These are phyloP conservation scores for Cuniculus paca DNA, from an alignment of 2,797 vertebrate species.

Conservation along the genomic window DNA sequence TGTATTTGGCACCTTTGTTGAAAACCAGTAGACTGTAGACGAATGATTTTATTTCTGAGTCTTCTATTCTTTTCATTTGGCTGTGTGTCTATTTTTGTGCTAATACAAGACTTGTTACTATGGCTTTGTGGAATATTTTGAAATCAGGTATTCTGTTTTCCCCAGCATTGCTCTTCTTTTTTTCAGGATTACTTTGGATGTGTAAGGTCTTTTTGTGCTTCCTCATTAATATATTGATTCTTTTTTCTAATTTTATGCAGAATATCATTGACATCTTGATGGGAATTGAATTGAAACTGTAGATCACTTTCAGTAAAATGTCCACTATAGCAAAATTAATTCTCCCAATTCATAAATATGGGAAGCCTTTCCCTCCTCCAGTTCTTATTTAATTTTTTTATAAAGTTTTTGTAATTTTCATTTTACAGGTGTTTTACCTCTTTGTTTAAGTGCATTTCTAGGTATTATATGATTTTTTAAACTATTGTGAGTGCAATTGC, in stretches of 20 bases:
- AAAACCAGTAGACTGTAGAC: not conserved
- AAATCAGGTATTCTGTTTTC: not conserved
- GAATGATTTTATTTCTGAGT: not conserved
- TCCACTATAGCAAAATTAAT: not conserved
- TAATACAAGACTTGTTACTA: not conserved
- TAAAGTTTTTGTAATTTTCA: not conserved
- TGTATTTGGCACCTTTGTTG: not conserved
- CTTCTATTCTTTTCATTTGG: not conserved
- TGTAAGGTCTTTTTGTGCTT: not conserved
- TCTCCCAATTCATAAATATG: not conserved
- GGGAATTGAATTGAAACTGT: not conserved
- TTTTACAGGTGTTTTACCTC: not conserved
- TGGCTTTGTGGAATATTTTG: not conserved
- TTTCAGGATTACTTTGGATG: not conserved
- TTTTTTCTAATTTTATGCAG: not conserved
- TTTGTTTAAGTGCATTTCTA: not conserved
- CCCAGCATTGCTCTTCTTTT: not conserved
- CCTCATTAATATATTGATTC: not conserved
- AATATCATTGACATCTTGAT: not conserved
- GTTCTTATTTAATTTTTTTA: not conserved
- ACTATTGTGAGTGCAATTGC: not conserved
- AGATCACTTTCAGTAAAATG: not conserved
- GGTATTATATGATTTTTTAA: not conserved
- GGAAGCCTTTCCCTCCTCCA: not conserved
- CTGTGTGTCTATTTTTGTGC: not conserved